Evolutionary conservation across 2,113 vertebrate genomes (phyloP).

Genomic region (Holacanthus passer): DNA sequence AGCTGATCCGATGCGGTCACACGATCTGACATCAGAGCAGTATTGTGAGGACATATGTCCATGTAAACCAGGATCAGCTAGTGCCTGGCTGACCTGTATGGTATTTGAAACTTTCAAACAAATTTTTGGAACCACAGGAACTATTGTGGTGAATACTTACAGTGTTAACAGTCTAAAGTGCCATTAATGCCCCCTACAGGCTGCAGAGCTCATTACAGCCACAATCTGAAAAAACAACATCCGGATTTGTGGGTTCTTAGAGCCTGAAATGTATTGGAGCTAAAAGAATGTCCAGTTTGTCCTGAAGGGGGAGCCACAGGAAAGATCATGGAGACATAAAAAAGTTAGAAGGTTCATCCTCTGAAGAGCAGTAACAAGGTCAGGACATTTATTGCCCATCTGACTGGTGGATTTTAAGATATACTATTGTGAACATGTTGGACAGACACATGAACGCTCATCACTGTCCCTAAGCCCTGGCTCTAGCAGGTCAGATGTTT

Average conservation of each 20-base stretch:
- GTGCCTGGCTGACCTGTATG: neutral
- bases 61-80: conserved; percentile 19
- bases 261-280: neutral
- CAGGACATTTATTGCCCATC: neutral
- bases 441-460: neutral
- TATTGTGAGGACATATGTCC: neutral
- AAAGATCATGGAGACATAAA: neutral
- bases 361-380: neutral
- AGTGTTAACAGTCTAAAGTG: neutral
- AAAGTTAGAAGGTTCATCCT: neutral
- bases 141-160: neutral
- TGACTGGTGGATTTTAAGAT: neutral
- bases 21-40: conserved; percentile 7
- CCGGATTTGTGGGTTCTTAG: neutral
- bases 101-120: neutral
- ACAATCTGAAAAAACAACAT: neutral
- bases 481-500: neutral
- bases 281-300: neutral
- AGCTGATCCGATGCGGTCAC: conserved; percentile 29
- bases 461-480: neutral
- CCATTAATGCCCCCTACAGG: conserved; percentile 5
- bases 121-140: neutral
- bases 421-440: neutral
- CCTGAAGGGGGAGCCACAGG: neutral
- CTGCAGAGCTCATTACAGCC: conserved; percentile 3